Percentiles rank a stretch among this genome's conserved stretches.
phyloP scores from a whole-genome alignment of 35 echinoderm and acorn worm species.

The Diadema setosum region DNA sequence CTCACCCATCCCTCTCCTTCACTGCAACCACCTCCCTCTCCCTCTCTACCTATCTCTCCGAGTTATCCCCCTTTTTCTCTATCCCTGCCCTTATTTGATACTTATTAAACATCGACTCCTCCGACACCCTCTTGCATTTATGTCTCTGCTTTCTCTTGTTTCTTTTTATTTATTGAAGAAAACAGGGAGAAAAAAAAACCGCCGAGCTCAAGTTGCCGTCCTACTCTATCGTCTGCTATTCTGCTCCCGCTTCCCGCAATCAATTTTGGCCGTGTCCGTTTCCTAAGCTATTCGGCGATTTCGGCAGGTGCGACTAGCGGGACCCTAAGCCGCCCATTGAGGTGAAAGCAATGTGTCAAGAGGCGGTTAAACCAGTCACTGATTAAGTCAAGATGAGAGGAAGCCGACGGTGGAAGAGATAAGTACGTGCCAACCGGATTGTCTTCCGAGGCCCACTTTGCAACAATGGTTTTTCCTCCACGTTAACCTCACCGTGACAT shows the following conservation, averaged over 20 bases:
- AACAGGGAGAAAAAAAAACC: no score
- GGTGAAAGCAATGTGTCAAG: not conserved
- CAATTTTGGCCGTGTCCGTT: not conserved
- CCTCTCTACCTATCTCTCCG: not conserved
- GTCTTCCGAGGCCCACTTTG: not conserved
- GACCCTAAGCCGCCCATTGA: not conserved
- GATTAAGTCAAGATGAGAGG: conserved; percentile 10
- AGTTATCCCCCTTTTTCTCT: no score
- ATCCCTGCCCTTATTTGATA: no score
- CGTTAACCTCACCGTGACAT: no score
- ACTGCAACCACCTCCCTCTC: not conserved
- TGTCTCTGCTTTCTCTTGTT: no score
- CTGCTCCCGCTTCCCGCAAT: not conserved
- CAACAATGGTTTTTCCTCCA: no score
- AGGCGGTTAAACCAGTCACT: not conserved
- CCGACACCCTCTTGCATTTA: no score
- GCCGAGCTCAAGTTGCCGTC: not conserved
- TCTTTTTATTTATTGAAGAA: no score
- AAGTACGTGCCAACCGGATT: not conserved
- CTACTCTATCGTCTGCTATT: not conserved
- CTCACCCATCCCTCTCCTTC: not conserved
- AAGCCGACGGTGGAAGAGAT: not conserved
- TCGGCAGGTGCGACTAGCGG: not conserved
- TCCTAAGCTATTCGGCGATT: not conserved
- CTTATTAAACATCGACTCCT: no score